Conservation (phyloP, 2,888 invertebrate genomes). For the Drosophila colorata region DNA sequence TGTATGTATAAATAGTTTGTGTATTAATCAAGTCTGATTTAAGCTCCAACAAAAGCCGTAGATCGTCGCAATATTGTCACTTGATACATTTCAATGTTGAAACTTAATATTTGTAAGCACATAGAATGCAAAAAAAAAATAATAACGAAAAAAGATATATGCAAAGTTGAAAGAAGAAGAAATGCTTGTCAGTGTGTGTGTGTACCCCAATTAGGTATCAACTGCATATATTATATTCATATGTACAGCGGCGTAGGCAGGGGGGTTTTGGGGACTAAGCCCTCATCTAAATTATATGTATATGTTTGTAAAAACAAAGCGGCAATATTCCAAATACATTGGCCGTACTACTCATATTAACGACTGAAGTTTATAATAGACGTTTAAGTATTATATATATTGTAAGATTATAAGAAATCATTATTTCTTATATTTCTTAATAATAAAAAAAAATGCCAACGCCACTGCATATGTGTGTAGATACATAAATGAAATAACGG, state of each 20-base stretch:
- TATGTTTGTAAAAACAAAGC: too few relatives aligned
- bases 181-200: conserved; percentile 2
- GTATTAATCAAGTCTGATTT: neutral
- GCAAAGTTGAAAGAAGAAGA: neutral
- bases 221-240: neutral
- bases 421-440: too few relatives aligned
- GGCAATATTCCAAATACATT: too few relatives aligned
- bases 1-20: neutral
- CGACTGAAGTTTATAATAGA: too few relatives aligned
- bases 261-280: too few relatives aligned
- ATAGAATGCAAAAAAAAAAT: neutral
- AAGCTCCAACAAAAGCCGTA: conserved; percentile 14
- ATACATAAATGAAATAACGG: too few relatives aligned
- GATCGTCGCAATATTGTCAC: conserved; percentile 24
- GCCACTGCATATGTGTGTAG: neutral
- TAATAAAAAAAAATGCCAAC: too few relatives aligned
- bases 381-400: too few relatives aligned
- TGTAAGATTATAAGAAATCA: too few relatives aligned
- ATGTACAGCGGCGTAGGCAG: too few relatives aligned
- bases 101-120: conserved; percentile 29
- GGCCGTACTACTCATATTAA: too few relatives aligned
- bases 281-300: too few relatives aligned
- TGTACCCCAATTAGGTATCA: conserved; percentile 3
- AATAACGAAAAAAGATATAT: neutral
- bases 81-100: conserved; percentile 35